Evolutionary conservation across 2,888 invertebrate species (phyloP).

Genomic region (Cyaniris semiargus): DNA sequence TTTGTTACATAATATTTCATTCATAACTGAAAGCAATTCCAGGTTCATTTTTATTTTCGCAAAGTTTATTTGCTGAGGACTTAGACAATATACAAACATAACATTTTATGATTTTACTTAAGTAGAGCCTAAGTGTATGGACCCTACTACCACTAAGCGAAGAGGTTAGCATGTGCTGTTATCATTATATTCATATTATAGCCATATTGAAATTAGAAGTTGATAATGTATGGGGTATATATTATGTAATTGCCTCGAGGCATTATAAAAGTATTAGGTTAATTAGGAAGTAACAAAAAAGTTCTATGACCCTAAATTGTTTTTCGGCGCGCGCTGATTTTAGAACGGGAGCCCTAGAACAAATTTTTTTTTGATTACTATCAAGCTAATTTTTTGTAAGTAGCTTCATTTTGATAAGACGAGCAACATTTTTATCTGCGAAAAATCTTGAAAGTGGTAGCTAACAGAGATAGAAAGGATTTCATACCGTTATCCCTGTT

Average conservation of each 20-base stretch:
- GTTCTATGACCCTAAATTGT: not conserved
- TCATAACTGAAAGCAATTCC: not conserved
- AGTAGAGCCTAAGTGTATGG: not conserved
- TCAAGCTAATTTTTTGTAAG: too few species aligned
- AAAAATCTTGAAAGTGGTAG: too few species aligned
- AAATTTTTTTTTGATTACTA: too few species aligned
- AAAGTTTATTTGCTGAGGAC: not conserved
- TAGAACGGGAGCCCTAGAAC: too few species aligned
- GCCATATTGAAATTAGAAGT: not conserved
- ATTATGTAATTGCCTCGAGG: not conserved
- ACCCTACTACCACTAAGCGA: not conserved
- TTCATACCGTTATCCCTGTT: too few species aligned
- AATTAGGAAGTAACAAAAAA: not conserved
- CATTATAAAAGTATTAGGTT: not conserved
- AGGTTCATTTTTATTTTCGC: constrained; percentile 2
- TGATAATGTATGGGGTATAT: not conserved
- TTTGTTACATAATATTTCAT: not conserved
- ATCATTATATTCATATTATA: too few species aligned
- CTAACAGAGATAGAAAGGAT: too few species aligned
- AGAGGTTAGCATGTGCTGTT: too few species aligned
- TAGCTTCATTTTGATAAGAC: too few species aligned
- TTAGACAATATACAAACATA: not conserved
- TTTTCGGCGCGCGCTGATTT: not conserved
- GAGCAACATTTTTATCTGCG: too few species aligned
- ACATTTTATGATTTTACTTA: not conserved